Conservation (phyloP, 2,888 invertebrate species). For the Zaprionus lineosus region DNA sequence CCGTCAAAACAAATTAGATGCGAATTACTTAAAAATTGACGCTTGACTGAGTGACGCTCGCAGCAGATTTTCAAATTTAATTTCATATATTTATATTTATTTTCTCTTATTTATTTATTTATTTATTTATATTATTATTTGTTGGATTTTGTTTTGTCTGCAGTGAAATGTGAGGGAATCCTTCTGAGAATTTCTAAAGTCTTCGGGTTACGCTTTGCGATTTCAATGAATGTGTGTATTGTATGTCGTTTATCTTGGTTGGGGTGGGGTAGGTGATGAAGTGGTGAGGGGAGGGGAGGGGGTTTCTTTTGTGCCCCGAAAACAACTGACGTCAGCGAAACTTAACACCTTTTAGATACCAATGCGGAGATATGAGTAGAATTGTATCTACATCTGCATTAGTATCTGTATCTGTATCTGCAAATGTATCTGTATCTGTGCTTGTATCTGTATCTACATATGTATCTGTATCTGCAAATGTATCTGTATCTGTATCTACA, state of each 20-base stretch:
- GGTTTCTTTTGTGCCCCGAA: slow-evolving; percentile 4
- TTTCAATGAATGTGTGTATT: neutral
- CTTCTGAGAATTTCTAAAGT: neutral
- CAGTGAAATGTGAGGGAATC: too few species aligned
- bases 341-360: slow-evolving; percentile 57
- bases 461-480: neutral
- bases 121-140: too few species aligned
- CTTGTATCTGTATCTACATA: neutral
- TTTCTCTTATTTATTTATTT: too few species aligned
- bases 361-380: slow-evolving; percentile 43
- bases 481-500: neutral
- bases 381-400: slow-evolving; percentile 32
- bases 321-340: slow-evolving; percentile 65
- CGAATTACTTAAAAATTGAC: slow-evolving; percentile 7
- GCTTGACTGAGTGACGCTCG: slow-evolving; percentile 7
- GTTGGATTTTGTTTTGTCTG: too few species aligned
- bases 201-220: neutral
- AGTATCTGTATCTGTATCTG: neutral
- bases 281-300: too few species aligned
- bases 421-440: slow-evolving; percentile 1
- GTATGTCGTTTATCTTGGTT: slow-evolving; percentile 7
- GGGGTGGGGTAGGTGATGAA: too few species aligned
- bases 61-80: slow-evolving; percentile 3
- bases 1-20: slow-evolving; percentile 40
- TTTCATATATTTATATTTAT: too few species aligned